Base-by-base conservation (phyloP, 2,113 vertebrate genomes). In the Jacana jacana region DNA sequence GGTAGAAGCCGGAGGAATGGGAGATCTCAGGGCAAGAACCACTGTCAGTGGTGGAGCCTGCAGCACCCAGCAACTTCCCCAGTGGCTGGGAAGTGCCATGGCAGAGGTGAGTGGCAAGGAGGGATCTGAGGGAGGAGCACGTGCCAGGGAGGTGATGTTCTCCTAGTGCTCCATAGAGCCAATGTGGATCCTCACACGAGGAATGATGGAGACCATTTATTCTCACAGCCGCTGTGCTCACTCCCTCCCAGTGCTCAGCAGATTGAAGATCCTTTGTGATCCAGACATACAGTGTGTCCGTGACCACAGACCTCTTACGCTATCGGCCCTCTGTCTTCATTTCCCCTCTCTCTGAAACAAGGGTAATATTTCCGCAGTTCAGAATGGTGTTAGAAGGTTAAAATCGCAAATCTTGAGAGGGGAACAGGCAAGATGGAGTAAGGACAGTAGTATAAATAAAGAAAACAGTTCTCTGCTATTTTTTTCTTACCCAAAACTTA, bases 361-460 rank as follows among this genome's bases (percentile, higher is more conserved):
- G 77, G 46, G 66, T 90, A 85, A 25, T 81, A 35, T 86, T 88
- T 88, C 81, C 3, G 0, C 66, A 33, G 25, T 69, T 87, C 80
- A 35, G 69, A 51, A 84, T 17, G 40, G 48, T 89, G 69, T 89
- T 81, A 78, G 61, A 25, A 92, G 77, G 96, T 93, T 96, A 89
- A 96, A 92, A 95, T 90, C 46, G 0, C 93, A 87, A 87, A 69
- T 92, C 92, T 89, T 46, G 83, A 86, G 86, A 81, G 40, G 31
- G 49, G 57, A 89, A 95, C 80, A 70, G 44, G 92, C 65, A 57
- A 44, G 49, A 71, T 48, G 71, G 78, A 17, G 51, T 60, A 91
- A 86, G 73, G 52, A 95, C 48, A 89, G 86, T 37, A 61, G 69
- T 48, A 84, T 30, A 95, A 97, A 87, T 88, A 95, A 92, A 92